These are phyloP conservation scores for Leucoraja ocellata DNA, from an alignment of 2,797 vertebrate species.

Conservation along the genomic window DNA sequence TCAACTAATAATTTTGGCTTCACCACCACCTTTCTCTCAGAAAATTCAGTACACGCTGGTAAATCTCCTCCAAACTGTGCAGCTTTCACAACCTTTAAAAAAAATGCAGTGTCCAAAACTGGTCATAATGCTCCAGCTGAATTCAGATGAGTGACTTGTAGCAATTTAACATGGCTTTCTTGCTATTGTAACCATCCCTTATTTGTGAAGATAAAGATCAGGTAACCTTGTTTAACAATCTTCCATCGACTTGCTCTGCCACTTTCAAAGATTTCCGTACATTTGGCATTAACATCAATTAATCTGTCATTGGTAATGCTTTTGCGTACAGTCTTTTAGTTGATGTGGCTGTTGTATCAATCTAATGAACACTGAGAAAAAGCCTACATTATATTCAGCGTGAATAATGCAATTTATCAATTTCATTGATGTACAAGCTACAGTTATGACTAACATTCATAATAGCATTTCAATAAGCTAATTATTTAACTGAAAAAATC, in stretches of 20 bases:
- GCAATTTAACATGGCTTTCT: no score
- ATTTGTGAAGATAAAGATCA: background rate
- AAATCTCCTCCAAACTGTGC: no score
- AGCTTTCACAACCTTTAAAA: no score
- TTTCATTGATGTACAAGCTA: background rate
- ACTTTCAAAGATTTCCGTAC: background rate
- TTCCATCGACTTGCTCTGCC: background rate
- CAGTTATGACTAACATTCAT: background rate
- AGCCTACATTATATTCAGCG: background rate
- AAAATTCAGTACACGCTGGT: no score
- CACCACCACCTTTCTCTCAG: no score
- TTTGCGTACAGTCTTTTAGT: background rate
- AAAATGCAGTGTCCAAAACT: no score
- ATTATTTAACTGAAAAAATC: background rate
- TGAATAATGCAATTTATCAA: background rate
- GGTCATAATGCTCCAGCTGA: no score
- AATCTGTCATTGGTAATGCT: background rate
- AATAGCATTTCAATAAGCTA: background rate
- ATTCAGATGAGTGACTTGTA: no score
- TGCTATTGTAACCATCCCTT: background rate
- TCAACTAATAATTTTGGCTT: no score
- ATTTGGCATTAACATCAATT: background rate
- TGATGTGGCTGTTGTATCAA: background rate
- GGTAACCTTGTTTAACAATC: background rate
- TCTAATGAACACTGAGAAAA: background rate